These are phyloP conservation scores for Plagodis dolabraria DNA, from an alignment of 2,888 invertebrate species.

Conservation along the genomic window DNA sequence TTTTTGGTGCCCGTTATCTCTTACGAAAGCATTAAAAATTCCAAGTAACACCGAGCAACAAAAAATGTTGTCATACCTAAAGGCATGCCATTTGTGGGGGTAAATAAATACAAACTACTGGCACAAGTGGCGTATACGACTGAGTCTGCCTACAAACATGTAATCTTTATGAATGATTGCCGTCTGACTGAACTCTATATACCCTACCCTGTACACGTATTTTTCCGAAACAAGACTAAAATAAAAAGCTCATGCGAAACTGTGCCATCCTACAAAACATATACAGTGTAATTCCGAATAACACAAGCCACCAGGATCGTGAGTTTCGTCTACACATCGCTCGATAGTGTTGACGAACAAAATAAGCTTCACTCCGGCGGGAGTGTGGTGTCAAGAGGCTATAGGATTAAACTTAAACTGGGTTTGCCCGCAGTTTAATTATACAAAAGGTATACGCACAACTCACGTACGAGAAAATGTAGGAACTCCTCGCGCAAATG, in stretches of 20 bases:
- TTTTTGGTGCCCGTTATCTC: too few species aligned
- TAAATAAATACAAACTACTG: conserved; percentile 69
- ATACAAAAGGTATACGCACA: conserved; percentile 79
- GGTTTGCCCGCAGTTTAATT: conserved; percentile 82
- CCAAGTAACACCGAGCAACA: conserved; percentile 40
- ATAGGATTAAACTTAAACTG: conserved; percentile 84
- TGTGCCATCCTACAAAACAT: conserved; percentile 58
- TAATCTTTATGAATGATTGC: conserved; percentile 73
- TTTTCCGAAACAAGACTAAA: conserved; percentile 64
- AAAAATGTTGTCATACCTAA: conserved; percentile 43
- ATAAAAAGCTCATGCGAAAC: conserved; percentile 60
- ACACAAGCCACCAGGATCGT: conserved; percentile 63
- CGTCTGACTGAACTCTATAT: conserved; percentile 67
- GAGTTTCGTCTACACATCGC: conserved; percentile 73
- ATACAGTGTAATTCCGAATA: conserved; percentile 67
- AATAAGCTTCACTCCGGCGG: conserved; percentile 79
- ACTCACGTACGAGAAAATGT: conserved; percentile 61
- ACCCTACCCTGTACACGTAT: conserved; percentile 59
- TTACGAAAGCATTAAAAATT: conserved; percentile 36
- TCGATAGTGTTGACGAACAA: conserved; percentile 83
- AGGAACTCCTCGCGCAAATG: conserved; percentile 59
- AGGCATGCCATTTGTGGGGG: conserved; percentile 48
- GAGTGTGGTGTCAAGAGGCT: conserved; percentile 83
- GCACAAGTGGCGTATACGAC: conserved; percentile 64
- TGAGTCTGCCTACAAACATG: conserved; percentile 69